Base-by-base conservation (phyloP, 2,888 invertebrate species). In the Pardosa pseudoannulata region DNA sequence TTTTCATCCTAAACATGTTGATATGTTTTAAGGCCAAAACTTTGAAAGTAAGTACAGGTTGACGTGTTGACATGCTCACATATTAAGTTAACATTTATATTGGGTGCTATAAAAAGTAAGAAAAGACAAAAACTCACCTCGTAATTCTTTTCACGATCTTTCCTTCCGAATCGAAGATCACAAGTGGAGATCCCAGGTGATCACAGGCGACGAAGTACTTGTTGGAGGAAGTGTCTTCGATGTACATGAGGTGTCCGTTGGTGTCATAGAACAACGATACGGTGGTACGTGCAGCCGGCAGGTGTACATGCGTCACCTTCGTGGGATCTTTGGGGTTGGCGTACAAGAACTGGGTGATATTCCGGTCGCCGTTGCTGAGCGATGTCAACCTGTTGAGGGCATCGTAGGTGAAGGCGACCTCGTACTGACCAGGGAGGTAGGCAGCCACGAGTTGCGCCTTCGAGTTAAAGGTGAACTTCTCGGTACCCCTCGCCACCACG, bases 281-380 rank as follows among this genome's bases (percentile, higher is more conserved):
- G 11, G 97, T 93, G 91, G 96, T 95, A 75, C 96, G 96, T 91
- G 97, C 97, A 75, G 96, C 93, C 0, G 98, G 97, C 78, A 97
- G 97, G 92, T 97, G 98, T 89, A 98, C 96, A 91, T 98, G 98
- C 7, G 93, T 93, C 39, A 98, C 96, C 92, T 97, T 96, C 19
- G 95, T 94, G 0, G 95, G 95, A 79, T 95, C 94, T 82, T 95
- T 94, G 89, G 96, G 96, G 91, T 98, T 97, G 76, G 96, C 97
- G 91, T 99, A 98, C 93, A 98, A 97, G 93, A 97, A 98, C 92
- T 98, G 98, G 0, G 98, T 97, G 0, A 97, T 95, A 91, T 97
- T 97, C 73, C 97, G 97, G 89, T 96, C 96, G 91, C 97, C 97
- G 90, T 97, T 97, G 91, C 97, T 97, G 89, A 98, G 94, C 0